These are phyloP conservation scores for Xenus cinereus DNA, from an alignment of 2,113 vertebrate genomes.

Conservation along the genomic window DNA sequence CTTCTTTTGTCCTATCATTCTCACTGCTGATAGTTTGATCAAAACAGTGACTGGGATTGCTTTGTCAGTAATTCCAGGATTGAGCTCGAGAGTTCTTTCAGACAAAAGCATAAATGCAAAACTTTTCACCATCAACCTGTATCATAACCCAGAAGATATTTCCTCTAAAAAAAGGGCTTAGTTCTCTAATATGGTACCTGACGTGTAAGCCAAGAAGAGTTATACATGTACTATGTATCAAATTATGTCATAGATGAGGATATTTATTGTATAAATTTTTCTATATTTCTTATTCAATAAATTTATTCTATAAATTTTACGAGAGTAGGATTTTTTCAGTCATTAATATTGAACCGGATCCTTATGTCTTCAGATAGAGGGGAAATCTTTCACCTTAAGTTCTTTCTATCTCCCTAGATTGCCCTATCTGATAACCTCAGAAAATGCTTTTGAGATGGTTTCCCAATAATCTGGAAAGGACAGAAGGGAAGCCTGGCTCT, in stretches of 20 bases:
- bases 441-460: not conserved
- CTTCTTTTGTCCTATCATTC: not conserved
- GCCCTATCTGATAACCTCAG: not conserved
- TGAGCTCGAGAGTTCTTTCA: not conserved
- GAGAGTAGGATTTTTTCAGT: not conserved
- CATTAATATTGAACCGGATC: not conserved
- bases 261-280: not conserved
- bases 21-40: not conserved
- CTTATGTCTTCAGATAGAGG: not conserved
- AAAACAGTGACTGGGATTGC: not conserved
- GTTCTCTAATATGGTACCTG: not conserved
- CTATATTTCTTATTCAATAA: too few species aligned
- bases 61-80: not conserved
- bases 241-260: not conserved
- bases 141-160: not conserved
- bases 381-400: not conserved
- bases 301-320: not conserved
- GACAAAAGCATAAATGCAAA: not conserved
- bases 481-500: not conserved
- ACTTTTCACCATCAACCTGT: not conserved
- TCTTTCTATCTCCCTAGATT: not conserved
- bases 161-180: not conserved
- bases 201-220: not conserved
- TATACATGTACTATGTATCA: rapidly evolving
- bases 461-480: not conserved